phyloP scores from a whole-genome alignment of 1,140 invertebrate species.

The Ladona fulva region DNA sequence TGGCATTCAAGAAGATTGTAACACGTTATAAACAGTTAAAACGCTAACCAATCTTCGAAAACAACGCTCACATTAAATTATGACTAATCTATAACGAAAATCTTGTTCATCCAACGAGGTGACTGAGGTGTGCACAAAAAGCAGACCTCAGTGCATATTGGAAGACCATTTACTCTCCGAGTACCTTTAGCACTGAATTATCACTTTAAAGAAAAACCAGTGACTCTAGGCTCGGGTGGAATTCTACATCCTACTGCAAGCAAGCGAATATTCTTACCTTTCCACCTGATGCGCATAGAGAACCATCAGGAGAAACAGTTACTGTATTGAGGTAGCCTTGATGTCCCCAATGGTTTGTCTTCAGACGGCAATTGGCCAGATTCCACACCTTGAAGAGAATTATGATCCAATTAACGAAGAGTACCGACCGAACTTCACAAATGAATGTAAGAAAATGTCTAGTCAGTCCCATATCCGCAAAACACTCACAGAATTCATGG shows the following conservation, averaged over 20 bases:
- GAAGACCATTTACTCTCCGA: background rate
- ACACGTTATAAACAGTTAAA: too few relatives aligned
- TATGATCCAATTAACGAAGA: conserved; percentile 17
- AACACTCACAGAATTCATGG: conserved; percentile 29
- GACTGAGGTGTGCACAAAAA: background rate
- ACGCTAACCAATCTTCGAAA: too few relatives aligned
- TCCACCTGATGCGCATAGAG: conserved; percentile 97
- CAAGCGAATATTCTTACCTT: conserved; percentile 53
- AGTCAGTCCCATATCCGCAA: conserved; percentile 43
- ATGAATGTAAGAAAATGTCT: background rate
- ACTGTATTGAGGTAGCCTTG: conserved; percentile 97
- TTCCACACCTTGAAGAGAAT: conserved; percentile 81
- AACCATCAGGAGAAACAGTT: conserved; percentile 98
- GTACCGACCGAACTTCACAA: background rate
- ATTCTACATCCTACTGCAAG: background rate
- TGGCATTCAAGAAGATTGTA: too few relatives aligned
- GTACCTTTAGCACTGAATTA: background rate
- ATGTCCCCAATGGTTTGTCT: conserved; percentile 97
- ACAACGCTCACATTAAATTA: too few relatives aligned
- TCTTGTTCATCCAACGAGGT: background rate
- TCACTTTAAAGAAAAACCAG: background rate
- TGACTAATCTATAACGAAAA: too few relatives aligned
- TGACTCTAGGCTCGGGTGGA: background rate
- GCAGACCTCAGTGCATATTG: background rate
- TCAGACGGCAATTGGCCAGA: conserved; percentile 95